Conservation (phyloP, 2,797 vertebrate species). For the Oreonectes daqikongensis region DNA sequence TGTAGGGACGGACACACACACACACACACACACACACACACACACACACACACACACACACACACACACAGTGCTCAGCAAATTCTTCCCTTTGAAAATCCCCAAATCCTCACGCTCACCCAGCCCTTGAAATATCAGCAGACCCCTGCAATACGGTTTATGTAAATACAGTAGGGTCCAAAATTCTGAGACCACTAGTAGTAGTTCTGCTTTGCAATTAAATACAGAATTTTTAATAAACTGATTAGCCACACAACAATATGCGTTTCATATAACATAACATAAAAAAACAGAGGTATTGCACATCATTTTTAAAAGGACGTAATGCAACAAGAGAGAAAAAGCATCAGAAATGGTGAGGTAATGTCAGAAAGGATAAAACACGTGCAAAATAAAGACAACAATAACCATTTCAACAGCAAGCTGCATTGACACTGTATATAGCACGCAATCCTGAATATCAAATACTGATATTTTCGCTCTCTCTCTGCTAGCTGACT, state of each 20-base stretch:
- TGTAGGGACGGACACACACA: constrained; percentile 64
- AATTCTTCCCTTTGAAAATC: constrained; percentile 4
- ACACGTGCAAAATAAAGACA: constrained; percentile 37
- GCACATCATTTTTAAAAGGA: neutral
- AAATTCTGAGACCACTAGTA: neutral
- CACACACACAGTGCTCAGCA: constrained; percentile 20
- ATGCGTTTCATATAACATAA: too few species aligned
- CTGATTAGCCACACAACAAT: too few species aligned
- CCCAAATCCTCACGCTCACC: neutral
- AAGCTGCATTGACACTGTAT: constrained; percentile 38
- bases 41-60: neutral
- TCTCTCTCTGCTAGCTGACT: constrained; percentile 46
- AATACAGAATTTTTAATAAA: neutral
- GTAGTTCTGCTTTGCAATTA: neutral
- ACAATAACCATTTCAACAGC: too few species aligned
- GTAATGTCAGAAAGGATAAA: too few species aligned
- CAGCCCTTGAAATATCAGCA: constrained; percentile 4
- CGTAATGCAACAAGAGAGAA: neutral
- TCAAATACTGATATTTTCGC: constrained; percentile 71
- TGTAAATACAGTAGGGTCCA: neutral
- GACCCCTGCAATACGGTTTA: neutral
- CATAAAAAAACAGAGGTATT: neutral
- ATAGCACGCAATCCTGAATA: constrained; percentile 57
- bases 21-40: neutral
- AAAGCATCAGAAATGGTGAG: constrained; percentile 4